Evolutionary conservation across 2,888 invertebrate species (phyloP), one percentile per base, ranked within the genome.

Genomic region (Pandemis corylana): DNA sequence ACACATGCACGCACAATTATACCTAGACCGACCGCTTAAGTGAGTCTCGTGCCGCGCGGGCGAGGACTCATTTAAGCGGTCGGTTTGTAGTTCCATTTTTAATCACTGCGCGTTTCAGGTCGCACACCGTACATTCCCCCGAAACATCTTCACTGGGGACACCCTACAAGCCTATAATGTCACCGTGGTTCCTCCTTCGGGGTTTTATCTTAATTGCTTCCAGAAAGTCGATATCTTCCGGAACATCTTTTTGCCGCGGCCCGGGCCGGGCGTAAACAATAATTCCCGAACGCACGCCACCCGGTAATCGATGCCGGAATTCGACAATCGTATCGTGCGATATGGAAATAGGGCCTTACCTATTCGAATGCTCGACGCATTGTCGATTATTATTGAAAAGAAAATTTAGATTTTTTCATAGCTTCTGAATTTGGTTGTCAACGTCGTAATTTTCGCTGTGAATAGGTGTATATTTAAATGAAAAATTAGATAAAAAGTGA

Each of bases 181-280:
- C 87, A 80, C 84, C 80, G 78, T 77, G 78, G 77, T 80, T 77
- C 70, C 76, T 76, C 83, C 83, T 84, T 86, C 82, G 83, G 84
- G 85, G 84, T 82, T 85, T 89, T 89, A 90, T 89, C 90, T 89
- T 89, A 90, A 90, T 90, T 88, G 89, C 85, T 84, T 85, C 81
- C 81, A 81, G 84, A 83, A 85, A 85, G 83, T 86, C 84, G 82
- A 86, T 87, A 86, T 84, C 83, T 83, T 78, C 71, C 72, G 77
- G 79, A 78, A 78, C 73, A 82, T 79, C 78, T 85, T 84, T 84
- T 83, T 82, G 78, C 78, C 76, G 68, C 49, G 59, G 76, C 75
- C 68, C 69, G 72, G 71, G 68, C 67, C 68, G 75, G 53, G 74
- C 76, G 69, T 72, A 71, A 74, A 74, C 68, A 72, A 69, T 65